Evolutionary conservation across 2,888 invertebrate species (phyloP).

Genomic region (Folsomia candida): DNA sequence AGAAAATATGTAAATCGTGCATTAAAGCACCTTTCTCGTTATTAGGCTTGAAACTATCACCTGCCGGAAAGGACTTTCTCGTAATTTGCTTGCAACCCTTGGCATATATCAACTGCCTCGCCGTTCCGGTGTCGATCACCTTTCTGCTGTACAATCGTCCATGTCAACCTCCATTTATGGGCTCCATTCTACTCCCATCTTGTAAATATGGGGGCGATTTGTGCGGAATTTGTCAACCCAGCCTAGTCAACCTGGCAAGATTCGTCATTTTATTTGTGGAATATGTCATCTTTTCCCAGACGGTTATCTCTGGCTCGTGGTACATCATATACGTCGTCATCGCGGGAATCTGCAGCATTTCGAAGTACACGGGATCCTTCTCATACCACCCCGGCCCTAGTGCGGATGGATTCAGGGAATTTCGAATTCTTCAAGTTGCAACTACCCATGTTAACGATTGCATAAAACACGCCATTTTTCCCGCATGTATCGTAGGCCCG

Average conservation of each 20-base stretch:
- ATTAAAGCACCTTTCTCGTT: too few species aligned
- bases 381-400: not conserved
- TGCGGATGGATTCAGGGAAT: not conserved
- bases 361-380: not conserved
- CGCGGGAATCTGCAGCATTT: not conserved
- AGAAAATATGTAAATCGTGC: too few species aligned
- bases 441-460: too few species aligned
- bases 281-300: not conserved
- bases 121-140: not conserved
- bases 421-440: not conserved
- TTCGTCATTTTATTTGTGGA: not conserved
- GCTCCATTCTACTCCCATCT: not conserved
- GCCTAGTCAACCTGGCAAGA: not conserved
- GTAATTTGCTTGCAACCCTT: too few species aligned
- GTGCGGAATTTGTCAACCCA: not conserved
- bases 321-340: not conserved
- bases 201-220: too few species aligned
- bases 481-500: too few species aligned
- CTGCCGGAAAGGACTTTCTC: too few species aligned
- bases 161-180: not conserved
- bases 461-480: too few species aligned
- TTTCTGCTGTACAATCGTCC: not conserved
- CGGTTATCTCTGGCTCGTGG: not conserved
- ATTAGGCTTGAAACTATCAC: too few species aligned
- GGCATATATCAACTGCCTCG: not conserved